Evolutionary conservation across 2,113 vertebrate species (phyloP).

Genomic region (Cichladusa arquata): DNA sequence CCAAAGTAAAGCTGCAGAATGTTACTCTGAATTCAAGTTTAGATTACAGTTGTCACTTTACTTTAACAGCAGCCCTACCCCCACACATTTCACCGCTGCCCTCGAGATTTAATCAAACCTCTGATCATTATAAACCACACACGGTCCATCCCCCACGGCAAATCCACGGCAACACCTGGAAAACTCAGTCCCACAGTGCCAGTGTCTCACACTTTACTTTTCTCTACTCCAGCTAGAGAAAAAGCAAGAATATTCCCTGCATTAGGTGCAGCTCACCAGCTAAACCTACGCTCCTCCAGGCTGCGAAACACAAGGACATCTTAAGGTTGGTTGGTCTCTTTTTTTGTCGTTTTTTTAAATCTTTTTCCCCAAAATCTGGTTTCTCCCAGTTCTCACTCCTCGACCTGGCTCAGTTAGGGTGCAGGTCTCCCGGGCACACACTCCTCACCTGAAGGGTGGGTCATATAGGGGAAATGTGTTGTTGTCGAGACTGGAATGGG

Average conservation of each 20-base stretch:
- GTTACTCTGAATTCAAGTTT: not conserved
- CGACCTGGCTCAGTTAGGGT: constrained; percentile 61
- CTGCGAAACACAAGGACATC: constrained; percentile 3
- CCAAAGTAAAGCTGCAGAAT: constrained; percentile 6
- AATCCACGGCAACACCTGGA: not conserved
- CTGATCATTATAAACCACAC: not conserved
- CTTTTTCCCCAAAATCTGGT: not conserved
- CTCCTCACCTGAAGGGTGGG: constrained; percentile 85
- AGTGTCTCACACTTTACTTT: not conserved
- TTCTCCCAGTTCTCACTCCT: not conserved
- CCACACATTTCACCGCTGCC: not conserved
- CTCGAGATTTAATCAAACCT: not conserved
- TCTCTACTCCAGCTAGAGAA: not conserved
- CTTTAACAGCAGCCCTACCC: not conserved
- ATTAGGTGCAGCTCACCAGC: not conserved
- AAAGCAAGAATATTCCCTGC: not conserved
- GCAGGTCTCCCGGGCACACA: constrained; percentile 79
- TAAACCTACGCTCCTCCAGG: not conserved
- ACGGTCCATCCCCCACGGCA: constrained; percentile 37
- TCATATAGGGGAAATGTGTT: constrained; percentile 87
- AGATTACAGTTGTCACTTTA: not conserved
- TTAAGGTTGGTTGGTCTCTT: not conserved
- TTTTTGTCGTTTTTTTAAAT: too few relatives aligned
- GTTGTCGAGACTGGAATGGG: constrained; percentile 92
- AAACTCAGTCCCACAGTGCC: not conserved